Conservation (phyloP, 2,888 invertebrate species). For the Leptodirus hochenwartii region DNA sequence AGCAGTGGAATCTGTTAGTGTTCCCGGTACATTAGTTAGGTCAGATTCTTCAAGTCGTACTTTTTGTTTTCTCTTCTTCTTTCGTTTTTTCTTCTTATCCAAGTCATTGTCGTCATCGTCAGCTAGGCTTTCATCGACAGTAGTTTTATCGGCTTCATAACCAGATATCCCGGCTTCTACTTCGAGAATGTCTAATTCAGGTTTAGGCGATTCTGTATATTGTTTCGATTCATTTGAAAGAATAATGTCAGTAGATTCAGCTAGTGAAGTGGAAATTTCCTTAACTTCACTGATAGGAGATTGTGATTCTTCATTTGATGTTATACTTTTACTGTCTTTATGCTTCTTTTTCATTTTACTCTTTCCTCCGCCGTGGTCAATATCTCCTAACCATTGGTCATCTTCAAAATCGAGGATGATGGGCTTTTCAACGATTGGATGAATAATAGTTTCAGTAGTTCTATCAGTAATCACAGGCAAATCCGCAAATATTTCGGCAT, state of each 20-base stretch:
- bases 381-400: too few relatives aligned
- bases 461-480: conserved; percentile 17
- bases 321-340: conserved; percentile 25
- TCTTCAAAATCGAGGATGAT: conserved; percentile 23
- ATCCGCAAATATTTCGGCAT: too few relatives aligned
- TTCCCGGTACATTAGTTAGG: conserved; percentile 29
- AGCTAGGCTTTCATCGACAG: conserved; percentile 37
- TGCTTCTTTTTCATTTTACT: conserved; percentile 48
- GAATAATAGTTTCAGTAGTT: conserved; percentile 10
- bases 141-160: conserved; percentile 53
- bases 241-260: conserved; percentile 34
- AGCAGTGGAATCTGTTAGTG: conserved; percentile 25
- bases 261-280: conserved; percentile 27
- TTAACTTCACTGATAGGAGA: conserved; percentile 18
- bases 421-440: conserved; percentile 16
- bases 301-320: conserved; percentile 11
- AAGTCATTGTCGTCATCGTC: conserved; percentile 24
- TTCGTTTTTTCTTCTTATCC: conserved; percentile 26
- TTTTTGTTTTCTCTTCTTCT: conserved; percentile 27
- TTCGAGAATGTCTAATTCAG: conserved; percentile 29
- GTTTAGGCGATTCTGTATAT: conserved; percentile 34
- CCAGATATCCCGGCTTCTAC: conserved; percentile 37
- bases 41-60: conserved; percentile 30
- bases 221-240: conserved; percentile 28
- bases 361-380: conserved; percentile 32